These are phyloP conservation scores for Auanema sp. DNA, from an alignment of 2,888 invertebrate species.

Conservation along the genomic window DNA sequence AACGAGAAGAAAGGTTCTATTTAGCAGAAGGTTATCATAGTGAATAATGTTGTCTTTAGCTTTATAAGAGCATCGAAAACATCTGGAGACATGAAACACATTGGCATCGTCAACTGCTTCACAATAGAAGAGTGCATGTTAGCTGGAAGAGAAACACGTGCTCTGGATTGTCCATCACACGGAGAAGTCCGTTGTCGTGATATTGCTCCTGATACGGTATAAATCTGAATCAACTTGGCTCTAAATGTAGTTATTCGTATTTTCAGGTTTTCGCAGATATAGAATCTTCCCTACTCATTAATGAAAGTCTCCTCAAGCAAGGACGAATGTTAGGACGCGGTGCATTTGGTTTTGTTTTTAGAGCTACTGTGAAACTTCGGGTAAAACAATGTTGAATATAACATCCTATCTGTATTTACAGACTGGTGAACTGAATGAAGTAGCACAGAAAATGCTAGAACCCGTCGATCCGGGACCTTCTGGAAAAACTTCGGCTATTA, in stretches of 20 bases:
- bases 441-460: slow-evolving; percentile 93
- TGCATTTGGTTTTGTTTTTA: slow-evolving; percentile 94
- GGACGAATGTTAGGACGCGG: slow-evolving; percentile 81
- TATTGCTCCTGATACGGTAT: slow-evolving; percentile 85
- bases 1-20: slow-evolving; percentile 9
- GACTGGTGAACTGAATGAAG: slow-evolving; percentile 67
- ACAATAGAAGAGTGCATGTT: slow-evolving; percentile 91
- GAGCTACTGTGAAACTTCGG: slow-evolving; percentile 69
- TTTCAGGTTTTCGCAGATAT: slow-evolving; percentile 38
- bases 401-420: slow-evolving; percentile 11
- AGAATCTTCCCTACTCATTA: slow-evolving; percentile 73
- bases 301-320: slow-evolving; percentile 79
- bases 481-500: slow-evolving; percentile 74
- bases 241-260: not conserved
- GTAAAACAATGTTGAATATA: slow-evolving; percentile 1
- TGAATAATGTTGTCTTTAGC: not conserved
- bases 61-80: slow-evolving; percentile 24
- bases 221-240: not conserved
- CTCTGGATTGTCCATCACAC: slow-evolving; percentile 80
- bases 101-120: slow-evolving; percentile 69
- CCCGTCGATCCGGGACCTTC: slow-evolving; percentile 83
- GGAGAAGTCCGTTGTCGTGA: slow-evolving; percentile 76
- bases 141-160: slow-evolving; percentile 35
- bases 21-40: not conserved
- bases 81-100: slow-evolving; percentile 28